Conservation (phyloP, 2,113 vertebrate genomes). For the Emydura subglobosa region DNA sequence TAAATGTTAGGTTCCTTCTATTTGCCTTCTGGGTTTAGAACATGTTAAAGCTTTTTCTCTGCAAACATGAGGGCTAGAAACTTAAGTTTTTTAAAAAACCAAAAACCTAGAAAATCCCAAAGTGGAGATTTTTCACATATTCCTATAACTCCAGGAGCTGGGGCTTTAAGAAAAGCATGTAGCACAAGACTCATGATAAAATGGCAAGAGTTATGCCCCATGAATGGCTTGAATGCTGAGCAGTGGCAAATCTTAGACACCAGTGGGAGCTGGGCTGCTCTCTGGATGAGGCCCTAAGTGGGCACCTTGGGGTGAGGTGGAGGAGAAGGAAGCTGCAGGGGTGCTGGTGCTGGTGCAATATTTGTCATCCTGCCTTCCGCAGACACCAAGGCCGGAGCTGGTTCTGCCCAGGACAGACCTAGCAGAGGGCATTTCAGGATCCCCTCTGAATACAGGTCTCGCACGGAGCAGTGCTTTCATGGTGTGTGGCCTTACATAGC, state of each 20-base stretch:
- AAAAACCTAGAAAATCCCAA: not conserved
- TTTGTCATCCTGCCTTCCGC: not conserved
- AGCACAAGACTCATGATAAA: not conserved
- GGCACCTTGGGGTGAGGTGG: not conserved
- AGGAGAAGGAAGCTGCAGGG: not conserved
- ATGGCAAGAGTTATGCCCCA: not conserved
- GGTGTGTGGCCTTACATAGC: not conserved
- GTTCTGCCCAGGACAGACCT: accelerated
- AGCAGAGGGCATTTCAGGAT: not conserved
- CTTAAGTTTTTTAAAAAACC: not conserved
- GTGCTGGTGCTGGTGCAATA: not conserved
- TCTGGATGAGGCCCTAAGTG: accelerated
- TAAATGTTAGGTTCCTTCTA: not conserved
- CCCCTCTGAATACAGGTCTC: not conserved
- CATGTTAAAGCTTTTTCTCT: not conserved
- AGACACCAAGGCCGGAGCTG: accelerated
- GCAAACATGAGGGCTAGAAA: not conserved
- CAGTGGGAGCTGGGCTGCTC: not conserved
- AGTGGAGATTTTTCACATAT: not conserved
- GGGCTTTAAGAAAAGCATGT: not conserved
- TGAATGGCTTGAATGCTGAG: not conserved
- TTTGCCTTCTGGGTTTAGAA: not conserved
- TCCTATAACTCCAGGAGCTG: not conserved
- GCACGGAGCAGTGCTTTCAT: not conserved
- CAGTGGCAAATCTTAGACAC: not conserved